A percentile compares a stretch with the other conserved stretches of the same genome.
phyloP scores from a whole-genome alignment of 1,140 invertebrate genomes.

The Cyphomyrmex costatus region DNA sequence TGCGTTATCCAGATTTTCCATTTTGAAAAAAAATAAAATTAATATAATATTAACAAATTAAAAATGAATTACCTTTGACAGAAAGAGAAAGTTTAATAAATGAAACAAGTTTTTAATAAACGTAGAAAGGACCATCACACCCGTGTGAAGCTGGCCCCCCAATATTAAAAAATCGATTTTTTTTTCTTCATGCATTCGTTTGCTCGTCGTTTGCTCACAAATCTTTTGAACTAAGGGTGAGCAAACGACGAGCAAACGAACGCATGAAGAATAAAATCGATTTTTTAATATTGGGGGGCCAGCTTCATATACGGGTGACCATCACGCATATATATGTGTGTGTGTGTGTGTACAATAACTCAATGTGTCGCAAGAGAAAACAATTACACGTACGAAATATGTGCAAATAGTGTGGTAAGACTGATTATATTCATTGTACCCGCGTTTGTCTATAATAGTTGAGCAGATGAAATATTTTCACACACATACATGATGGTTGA shows the following conservation, averaged over 20 bases:
- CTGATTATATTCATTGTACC: slow-evolving; percentile 42
- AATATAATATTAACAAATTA: not conserved
- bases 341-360: no score
- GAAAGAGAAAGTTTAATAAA: not conserved
- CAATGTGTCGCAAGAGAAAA: not conserved
- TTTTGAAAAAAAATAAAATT: not conserved
- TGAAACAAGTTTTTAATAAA: not conserved
- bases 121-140: not conserved
- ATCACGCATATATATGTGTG: no score
- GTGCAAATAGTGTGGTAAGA: not conserved
- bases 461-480: not conserved
- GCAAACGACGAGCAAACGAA: no score
- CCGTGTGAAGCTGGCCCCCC: no score
- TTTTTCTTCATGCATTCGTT: no score
- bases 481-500: not conserved
- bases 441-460: not conserved
- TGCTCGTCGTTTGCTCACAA: no score
- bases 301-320: no score
- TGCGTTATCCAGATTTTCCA: not conserved
- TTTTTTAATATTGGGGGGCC: no score
- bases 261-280: no score
- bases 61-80: not conserved
- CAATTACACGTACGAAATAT: not conserved
- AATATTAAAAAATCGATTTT: no score
- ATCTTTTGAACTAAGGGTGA: no score